Conservation (phyloP, 1,140 invertebrate species). For the Polypedilum pembai region DNA sequence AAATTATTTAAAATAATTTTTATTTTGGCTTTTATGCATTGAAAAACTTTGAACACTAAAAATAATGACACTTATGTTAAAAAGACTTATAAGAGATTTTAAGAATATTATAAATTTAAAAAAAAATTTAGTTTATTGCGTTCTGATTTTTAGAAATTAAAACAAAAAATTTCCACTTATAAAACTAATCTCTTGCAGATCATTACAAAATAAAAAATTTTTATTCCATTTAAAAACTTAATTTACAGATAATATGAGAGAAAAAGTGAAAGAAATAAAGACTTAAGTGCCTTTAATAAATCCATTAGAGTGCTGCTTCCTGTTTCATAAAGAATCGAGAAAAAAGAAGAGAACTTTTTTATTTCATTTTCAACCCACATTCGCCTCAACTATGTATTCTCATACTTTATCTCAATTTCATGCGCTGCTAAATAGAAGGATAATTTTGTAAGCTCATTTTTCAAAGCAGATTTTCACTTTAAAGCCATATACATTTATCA, state of each 20-base stretch:
- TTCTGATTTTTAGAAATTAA: no score
- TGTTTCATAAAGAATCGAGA: background rate
- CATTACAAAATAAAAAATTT: no score
- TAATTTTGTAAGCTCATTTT: constrained; percentile 6
- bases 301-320: background rate
- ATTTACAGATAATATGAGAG: no score
- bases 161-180: no score
- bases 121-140: no score
- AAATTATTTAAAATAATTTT: no score
- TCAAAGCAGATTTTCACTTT: background rate
- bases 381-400: background rate
- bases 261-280: background rate
- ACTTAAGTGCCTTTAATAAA: constrained; percentile 14
- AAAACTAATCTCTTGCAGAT: no score
- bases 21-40: no score
- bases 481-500: background rate
- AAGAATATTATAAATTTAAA: no score
- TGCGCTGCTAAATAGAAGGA: background rate
- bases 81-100: no score
- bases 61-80: no score
- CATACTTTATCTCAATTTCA: constrained; percentile 12
- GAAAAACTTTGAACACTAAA: no score
- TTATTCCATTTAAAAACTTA: background rate
- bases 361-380: background rate
- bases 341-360: background rate